Percentiles rank a stretch among this genome's conserved stretches.
Conservation (phyloP, 1,140 invertebrate genomes). For the Cephus cinctus region DNA sequence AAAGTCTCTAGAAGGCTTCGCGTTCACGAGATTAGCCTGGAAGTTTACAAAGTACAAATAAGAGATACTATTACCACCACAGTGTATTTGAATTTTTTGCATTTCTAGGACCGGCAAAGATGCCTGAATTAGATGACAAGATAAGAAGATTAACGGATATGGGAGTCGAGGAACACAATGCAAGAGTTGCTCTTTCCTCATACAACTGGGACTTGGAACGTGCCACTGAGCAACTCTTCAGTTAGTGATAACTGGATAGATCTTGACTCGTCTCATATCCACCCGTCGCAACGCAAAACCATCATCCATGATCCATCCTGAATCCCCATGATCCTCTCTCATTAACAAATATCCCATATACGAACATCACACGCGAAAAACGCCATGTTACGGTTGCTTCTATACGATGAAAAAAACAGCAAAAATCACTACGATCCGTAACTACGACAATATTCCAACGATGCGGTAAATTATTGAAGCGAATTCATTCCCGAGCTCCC, state of each 20-base stretch:
- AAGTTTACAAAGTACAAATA: background rate
- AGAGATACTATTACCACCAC: too few relatives aligned
- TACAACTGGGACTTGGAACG: constrained; percentile 88
- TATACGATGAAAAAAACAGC: background rate
- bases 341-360: background rate
- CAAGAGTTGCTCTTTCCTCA: constrained; percentile 80
- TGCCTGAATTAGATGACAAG: constrained; percentile 78
- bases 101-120: constrained; percentile 65
- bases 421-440: too few relatives aligned
- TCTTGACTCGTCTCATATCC: too few relatives aligned
- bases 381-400: background rate
- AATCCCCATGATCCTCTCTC: constrained; percentile 11
- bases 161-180: constrained; percentile 83
- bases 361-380: background rate
- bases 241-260: constrained; percentile 69
- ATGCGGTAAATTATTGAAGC: too few relatives aligned
- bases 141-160: constrained; percentile 81
- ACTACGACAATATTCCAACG: constrained; percentile 3
- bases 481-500: too few relatives aligned
- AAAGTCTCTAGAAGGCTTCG: too few relatives aligned
- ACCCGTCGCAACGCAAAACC: too few relatives aligned
- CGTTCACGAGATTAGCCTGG: too few relatives aligned
- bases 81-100: constrained; percentile 21
- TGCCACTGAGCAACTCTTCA: constrained; percentile 86
- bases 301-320: constrained; percentile 22